These are phyloP conservation scores for Vimba vimba DNA, from an alignment of 2,113 vertebrate genomes.

Conservation along the genomic window DNA sequence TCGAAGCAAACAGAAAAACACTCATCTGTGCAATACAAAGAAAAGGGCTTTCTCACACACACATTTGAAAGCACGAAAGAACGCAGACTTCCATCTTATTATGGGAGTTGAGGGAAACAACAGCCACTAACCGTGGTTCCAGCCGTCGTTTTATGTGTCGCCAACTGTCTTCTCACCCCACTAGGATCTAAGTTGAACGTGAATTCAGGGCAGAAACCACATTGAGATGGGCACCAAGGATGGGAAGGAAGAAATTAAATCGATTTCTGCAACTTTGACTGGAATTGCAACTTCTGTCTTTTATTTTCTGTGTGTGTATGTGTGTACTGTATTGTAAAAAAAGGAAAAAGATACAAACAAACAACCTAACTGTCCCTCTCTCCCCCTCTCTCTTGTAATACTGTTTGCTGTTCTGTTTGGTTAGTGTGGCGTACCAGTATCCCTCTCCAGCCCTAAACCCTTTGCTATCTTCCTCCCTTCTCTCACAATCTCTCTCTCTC, in stretches of 20 bases:
- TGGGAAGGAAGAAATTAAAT: conserved; percentile 42
- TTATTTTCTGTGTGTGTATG: conserved; percentile 83
- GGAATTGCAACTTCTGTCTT: conserved; percentile 84
- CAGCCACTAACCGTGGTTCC: not conserved
- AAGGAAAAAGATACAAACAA: conserved; percentile 60
- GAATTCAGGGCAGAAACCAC: conserved; percentile 18
- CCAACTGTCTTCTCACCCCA: conserved; percentile 1
- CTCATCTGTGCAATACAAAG: conserved; percentile 74
- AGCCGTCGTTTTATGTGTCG: not conserved
- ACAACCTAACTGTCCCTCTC: conserved; percentile 72
- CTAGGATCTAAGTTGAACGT: conserved; percentile 17
- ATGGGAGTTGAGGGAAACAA: conserved; percentile 31
- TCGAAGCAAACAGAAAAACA: conserved; percentile 18
- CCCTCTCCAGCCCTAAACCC: conserved; percentile 53
- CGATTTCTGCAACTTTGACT: conserved; percentile 72
- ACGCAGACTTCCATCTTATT: not conserved
- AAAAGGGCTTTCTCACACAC: conserved; percentile 69
- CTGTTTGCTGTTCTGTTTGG: conserved; percentile 84
- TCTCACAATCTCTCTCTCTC: conserved; percentile 42
- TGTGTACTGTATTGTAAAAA: conserved; percentile 82
- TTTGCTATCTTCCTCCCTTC: conserved; percentile 43
- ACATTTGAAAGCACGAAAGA: conserved; percentile 16
- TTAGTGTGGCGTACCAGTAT: conserved; percentile 82
- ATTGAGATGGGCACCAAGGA: conserved; percentile 34
- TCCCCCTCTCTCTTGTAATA: conserved; percentile 74